phyloP scores from a whole-genome alignment of 2,113 vertebrate genomes.

The Tragelaphus strepsiceros region DNA sequence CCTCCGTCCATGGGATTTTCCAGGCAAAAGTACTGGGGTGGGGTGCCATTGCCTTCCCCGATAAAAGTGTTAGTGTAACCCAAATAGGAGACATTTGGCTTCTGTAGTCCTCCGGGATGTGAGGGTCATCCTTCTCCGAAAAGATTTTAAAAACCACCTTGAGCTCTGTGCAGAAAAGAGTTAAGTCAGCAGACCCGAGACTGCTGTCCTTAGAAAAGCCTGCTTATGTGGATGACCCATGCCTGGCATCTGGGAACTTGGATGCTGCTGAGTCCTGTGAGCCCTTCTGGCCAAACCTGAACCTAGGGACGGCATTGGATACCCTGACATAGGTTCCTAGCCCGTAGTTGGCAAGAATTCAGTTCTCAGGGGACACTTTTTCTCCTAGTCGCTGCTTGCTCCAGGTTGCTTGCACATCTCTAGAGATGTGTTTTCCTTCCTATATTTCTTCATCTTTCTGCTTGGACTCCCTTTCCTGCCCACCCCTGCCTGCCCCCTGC shows the following conservation, averaged over 20 bases:
- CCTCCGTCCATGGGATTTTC: too few species aligned
- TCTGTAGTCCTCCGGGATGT: background rate
- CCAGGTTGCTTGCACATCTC: background rate
- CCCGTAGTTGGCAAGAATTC: background rate
- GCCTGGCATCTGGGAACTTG: too few species aligned
- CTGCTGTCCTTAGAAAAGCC: background rate
- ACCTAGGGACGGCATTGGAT: background rate
- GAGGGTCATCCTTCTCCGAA: background rate
- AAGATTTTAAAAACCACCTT: background rate
- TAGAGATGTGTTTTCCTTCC: background rate
- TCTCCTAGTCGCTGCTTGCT: background rate
- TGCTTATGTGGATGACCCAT: background rate
- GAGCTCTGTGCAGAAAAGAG: background rate
- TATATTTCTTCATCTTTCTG: background rate
- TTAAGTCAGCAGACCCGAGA: background rate
- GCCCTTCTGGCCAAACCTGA: background rate
- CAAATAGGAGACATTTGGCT: background rate
- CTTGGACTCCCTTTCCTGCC: background rate
- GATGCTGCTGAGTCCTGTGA: background rate
- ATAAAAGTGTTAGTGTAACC: background rate
- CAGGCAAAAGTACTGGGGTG: too few species aligned
- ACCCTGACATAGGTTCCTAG: background rate
- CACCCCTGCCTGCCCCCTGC: rapidly evolving
- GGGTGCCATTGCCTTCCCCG: too few species aligned
- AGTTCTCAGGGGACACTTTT: background rate